Percentiles rank a stretch among this genome's conserved stretches.
These are phyloP conservation scores for Corythoichthys intestinalis DNA, from an alignment of 2,113 vertebrate genomes.

Conservation along the genomic window DNA sequence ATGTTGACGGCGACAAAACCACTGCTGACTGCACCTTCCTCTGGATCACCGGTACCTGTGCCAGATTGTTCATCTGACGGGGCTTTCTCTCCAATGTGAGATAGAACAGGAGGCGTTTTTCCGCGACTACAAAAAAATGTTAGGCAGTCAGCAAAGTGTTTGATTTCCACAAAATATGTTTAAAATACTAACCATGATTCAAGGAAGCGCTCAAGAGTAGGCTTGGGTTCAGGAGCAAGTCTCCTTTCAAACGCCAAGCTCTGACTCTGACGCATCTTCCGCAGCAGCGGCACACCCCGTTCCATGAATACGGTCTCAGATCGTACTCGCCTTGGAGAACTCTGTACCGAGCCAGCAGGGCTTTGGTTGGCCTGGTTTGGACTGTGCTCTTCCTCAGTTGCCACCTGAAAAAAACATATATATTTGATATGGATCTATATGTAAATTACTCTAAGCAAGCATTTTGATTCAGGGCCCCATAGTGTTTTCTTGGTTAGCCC, in stretches of 20 bases:
- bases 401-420: conserved; percentile 67
- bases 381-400: conserved; percentile 92
- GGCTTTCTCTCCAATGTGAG: conserved; percentile 71
- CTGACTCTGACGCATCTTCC: conserved; percentile 90
- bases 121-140: conserved; percentile 70
- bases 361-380: conserved; percentile 87
- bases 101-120: conserved; percentile 80
- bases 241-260: conserved; percentile 94
- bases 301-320: conserved; percentile 90
- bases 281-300: conserved; percentile 82
- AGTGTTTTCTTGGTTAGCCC: no score
- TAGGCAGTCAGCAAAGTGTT: background rate
- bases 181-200: conserved; percentile 81
- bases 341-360: conserved; percentile 83
- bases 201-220: conserved; percentile 90
- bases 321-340: conserved; percentile 87
- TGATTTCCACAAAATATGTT: background rate
- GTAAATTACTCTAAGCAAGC: background rate
- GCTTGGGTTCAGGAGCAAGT: conserved; percentile 89
- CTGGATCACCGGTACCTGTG: conserved; percentile 76
- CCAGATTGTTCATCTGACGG: conserved; percentile 80
- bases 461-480: background rate
- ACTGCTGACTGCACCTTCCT: conserved; percentile 84
- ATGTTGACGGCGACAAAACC: conserved; percentile 91
- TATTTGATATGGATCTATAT: background rate